A percentile compares a stretch with the other conserved stretches of the same genome.
Evolutionary conservation across 2,888 invertebrate species (phyloP).

Genomic region (Leucophora obtusa): DNA sequence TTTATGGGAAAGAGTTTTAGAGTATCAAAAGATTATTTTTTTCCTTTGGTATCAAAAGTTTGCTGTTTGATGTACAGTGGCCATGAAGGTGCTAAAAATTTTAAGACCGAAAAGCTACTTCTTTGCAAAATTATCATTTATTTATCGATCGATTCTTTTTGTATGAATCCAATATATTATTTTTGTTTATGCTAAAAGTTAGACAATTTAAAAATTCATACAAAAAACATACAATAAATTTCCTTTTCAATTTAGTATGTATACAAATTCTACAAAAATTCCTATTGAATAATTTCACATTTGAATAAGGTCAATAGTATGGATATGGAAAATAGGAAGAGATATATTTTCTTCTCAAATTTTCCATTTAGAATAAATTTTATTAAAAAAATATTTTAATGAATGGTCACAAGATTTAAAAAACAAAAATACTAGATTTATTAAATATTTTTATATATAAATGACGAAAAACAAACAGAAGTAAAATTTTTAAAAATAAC

Average conservation of each 20-base stretch:
- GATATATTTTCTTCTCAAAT: slow-evolving; percentile 12
- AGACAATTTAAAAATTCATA: no score
- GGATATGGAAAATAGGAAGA: slow-evolving; percentile 17
- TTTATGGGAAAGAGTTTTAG: no score
- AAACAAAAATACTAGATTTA: slow-evolving; percentile 44
- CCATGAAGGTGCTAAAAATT: not conserved
- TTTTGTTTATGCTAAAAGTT: no score
- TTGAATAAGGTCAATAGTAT: not conserved
- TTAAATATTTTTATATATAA: slow-evolving; percentile 36
- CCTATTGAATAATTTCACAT: no score
- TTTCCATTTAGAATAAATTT: not conserved
- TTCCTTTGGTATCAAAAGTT: no score
- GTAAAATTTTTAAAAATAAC: not conserved
- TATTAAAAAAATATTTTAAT: slow-evolving; percentile 35
- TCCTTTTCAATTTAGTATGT: no score
- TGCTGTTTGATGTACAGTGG: not conserved
- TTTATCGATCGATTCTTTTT: no score
- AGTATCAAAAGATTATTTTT: no score
- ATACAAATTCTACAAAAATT: not conserved
- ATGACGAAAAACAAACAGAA: slow-evolving; percentile 1
- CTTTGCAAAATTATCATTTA: not conserved
- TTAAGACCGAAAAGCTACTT: not conserved
- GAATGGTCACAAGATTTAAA: slow-evolving; percentile 22
- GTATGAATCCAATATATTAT: no score
- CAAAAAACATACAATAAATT: not conserved